Evolutionary conservation across 2,797 vertebrate species (phyloP).

Genomic region (Mus spretus): DNA sequence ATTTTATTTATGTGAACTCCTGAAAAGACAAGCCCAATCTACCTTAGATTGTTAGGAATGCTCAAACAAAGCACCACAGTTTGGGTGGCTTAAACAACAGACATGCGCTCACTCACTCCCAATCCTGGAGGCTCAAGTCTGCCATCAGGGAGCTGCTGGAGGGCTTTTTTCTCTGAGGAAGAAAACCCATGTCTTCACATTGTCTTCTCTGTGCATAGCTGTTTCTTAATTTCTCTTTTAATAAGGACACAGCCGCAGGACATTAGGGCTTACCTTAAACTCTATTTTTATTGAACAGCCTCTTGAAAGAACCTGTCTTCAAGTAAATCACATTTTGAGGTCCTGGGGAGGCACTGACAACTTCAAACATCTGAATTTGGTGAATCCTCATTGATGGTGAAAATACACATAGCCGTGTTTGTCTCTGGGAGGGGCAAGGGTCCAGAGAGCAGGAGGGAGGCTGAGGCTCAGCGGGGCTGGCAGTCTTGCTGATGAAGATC

Average conservation of each 20-base stretch:
- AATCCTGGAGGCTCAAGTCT: neutral
- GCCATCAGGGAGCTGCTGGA: neutral
- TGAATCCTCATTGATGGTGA: neutral
- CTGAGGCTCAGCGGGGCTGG: neutral
- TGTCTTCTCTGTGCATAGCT: neutral
- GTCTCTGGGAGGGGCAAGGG: neutral
- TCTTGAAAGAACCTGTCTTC: neutral
- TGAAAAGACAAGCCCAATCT: neutral
- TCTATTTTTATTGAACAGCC: neutral
- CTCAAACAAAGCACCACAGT: neutral
- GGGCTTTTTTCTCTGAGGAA: neutral
- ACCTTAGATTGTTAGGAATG: neutral
- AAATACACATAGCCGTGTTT: neutral
- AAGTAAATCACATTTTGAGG: slow-evolving; percentile 28
- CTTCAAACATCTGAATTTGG: neutral
- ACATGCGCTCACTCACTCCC: neutral
- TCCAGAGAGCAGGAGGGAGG: no score
- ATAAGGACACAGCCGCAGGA: neutral
- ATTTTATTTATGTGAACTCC: neutral
- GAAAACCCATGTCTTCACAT: neutral
- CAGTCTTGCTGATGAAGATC: rapidly evolving
- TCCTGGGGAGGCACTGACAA: neutral
- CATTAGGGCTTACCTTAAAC: neutral
- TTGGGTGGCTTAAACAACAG: neutral
- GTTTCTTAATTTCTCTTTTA: neutral